Conservation (phyloP, 2,888 invertebrate species). For the Cheilosia scutellata region DNA sequence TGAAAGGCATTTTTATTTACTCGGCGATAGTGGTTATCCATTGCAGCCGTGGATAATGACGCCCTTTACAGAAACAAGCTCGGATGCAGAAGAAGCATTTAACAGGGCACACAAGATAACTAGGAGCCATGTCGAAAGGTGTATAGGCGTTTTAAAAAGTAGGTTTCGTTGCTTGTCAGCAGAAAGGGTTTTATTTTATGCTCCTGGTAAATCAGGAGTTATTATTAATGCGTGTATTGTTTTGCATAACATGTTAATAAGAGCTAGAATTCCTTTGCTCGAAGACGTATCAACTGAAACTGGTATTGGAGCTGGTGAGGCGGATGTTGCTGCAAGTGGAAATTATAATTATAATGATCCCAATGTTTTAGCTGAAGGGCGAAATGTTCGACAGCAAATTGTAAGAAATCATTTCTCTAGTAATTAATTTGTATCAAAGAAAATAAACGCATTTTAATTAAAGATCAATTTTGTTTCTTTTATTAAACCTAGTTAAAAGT, state of each 20-base stretch:
- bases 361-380: too few species aligned
- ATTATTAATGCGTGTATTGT: constrained; percentile 2
- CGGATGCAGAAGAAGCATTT: neutral
- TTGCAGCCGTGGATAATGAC: neutral
- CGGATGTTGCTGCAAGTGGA: too few species aligned
- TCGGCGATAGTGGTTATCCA: too few species aligned
- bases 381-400: neutral
- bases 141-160: neutral
- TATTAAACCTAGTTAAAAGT: neutral
- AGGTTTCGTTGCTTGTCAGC: neutral
- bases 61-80: neutral
- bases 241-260: constrained; percentile 12
- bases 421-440: neutral
- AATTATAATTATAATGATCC: too few species aligned
- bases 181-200: neutral
- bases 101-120: neutral
- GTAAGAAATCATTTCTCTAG: neutral
- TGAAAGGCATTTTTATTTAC: too few species aligned
- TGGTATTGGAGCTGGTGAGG: neutral
- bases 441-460: neutral
- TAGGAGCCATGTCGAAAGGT: neutral
- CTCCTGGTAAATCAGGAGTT: neutral
- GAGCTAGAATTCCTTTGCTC: constrained; percentile 18
- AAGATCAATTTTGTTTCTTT: neutral
- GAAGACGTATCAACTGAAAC: neutral